phyloP scores from a whole-genome alignment of 2,888 invertebrate species.

The Pammene fasciana region DNA sequence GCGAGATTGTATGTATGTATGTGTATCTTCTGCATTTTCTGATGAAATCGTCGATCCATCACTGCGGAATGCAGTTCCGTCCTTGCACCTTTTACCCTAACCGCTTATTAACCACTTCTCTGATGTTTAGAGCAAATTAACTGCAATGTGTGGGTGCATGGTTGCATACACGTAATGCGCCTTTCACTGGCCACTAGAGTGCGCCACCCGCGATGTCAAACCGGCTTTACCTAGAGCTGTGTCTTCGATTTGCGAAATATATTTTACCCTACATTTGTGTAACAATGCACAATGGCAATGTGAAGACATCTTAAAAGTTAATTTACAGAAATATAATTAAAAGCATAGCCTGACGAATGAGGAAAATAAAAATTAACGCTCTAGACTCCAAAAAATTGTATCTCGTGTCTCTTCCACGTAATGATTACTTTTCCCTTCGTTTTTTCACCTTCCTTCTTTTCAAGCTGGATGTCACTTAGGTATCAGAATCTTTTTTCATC shows the following conservation, averaged over 20 bases:
- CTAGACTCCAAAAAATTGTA: no score
- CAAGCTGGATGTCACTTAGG: no score
- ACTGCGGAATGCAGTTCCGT: conserved; percentile 34
- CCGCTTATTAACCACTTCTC: conserved; percentile 31
- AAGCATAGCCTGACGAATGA: no score
- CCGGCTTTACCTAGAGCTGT: conserved; percentile 18
- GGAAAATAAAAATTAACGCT: no score
- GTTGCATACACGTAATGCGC: conserved; percentile 38
- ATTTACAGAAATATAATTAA: no score
- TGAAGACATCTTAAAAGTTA: no score
- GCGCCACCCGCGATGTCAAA: conserved; percentile 40
- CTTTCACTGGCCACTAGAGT: conserved; percentile 43
- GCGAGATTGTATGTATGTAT: no score
- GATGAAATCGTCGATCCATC: conserved; percentile 14
- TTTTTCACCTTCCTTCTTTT: no score
- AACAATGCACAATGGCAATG: no score
- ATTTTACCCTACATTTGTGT: not conserved
- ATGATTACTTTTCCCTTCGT: no score
- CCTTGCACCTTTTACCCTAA: conserved; percentile 27
- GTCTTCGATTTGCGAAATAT: conserved; percentile 30
- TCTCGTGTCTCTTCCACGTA: no score
- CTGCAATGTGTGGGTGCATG: conserved; percentile 19
- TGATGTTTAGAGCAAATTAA: conserved; percentile 39
- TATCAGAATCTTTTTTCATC: no score
- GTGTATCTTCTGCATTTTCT: not conserved